Conservation (phyloP, 2,113 vertebrate genomes). For the Formicarius rufipectus region DNA sequence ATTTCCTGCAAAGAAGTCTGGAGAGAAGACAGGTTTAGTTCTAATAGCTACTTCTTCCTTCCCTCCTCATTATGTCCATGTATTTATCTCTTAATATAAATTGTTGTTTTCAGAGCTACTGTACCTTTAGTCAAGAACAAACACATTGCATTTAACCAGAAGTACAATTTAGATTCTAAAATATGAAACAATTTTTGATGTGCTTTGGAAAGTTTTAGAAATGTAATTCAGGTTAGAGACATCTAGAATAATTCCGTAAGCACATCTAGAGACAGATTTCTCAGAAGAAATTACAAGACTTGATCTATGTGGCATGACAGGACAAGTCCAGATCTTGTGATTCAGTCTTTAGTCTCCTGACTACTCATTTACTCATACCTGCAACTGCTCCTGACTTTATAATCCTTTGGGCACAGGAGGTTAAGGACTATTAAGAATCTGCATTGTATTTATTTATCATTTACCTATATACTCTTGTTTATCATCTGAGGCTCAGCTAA, state of each 20-base stretch:
- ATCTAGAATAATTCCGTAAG: neutral
- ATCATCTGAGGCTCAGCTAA: neutral
- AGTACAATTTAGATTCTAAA: constrained; percentile 9
- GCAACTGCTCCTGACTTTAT: neutral
- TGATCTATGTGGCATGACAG: neutral
- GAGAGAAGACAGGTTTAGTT: neutral
- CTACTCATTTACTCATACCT: neutral
- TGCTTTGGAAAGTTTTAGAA: neutral
- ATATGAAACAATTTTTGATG: neutral
- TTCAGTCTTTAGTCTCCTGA: neutral
- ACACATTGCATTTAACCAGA: neutral
- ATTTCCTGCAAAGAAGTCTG: constrained; percentile 15
- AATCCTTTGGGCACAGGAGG: neutral
- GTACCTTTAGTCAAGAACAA: neutral
- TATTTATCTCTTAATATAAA: constrained; percentile 19
- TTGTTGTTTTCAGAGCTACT: neutral
- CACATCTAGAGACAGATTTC: neutral
- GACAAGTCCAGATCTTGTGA: neutral
- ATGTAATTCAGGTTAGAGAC: neutral
- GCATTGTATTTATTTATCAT: neutral
- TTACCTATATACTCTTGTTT: neutral
- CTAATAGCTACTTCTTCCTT: neutral
- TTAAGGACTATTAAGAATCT: neutral
- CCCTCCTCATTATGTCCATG: neutral
- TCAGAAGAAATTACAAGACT: neutral